These are phyloP conservation scores for Bibio marci DNA, from an alignment of 2,888 invertebrate genomes.

Conservation along the genomic window DNA sequence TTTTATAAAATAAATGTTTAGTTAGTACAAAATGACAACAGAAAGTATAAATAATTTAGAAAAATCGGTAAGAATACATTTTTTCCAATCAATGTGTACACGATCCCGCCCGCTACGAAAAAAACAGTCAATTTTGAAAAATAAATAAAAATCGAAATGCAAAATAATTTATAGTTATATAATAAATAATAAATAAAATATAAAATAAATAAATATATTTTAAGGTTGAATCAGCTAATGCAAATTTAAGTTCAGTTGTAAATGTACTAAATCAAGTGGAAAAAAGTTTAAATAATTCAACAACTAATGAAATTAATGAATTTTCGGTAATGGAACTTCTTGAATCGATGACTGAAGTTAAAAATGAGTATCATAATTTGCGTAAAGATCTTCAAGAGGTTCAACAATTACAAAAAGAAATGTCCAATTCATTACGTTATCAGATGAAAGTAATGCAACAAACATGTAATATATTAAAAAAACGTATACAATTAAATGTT, in stretches of 20 bases:
- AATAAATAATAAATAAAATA: too few relatives aligned
- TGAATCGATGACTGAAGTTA: slow-evolving; percentile 60
- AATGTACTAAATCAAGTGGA: slow-evolving; percentile 58
- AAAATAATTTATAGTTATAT: too few relatives aligned
- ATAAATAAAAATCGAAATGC: too few relatives aligned
- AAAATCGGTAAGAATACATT: not conserved
- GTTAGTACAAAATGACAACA: slow-evolving; percentile 1
- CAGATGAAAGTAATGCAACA: slow-evolving; percentile 50
- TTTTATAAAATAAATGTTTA: too few relatives aligned
- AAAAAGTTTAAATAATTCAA: slow-evolving; percentile 22
- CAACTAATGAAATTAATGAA: slow-evolving; percentile 28
- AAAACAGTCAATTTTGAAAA: too few relatives aligned
- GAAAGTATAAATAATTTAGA: not conserved
- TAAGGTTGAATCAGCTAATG: slow-evolving; percentile 57
- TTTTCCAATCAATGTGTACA: not conserved
- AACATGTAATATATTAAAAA: slow-evolving; percentile 53
- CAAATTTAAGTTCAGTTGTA: slow-evolving; percentile 52
- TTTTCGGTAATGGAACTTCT: slow-evolving; percentile 55
- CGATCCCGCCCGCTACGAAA: too few relatives aligned
- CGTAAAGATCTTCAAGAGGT: slow-evolving; percentile 63
- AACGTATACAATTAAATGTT: slow-evolving; percentile 40
- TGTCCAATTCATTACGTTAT: slow-evolving; percentile 52
- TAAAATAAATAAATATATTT: too few relatives aligned
- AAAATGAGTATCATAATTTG: slow-evolving; percentile 62
- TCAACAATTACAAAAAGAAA: slow-evolving; percentile 61